These are phyloP conservation scores for Cephalopholis sonnerati DNA, from an alignment of 2,113 vertebrate species.

Conservation along the genomic window DNA sequence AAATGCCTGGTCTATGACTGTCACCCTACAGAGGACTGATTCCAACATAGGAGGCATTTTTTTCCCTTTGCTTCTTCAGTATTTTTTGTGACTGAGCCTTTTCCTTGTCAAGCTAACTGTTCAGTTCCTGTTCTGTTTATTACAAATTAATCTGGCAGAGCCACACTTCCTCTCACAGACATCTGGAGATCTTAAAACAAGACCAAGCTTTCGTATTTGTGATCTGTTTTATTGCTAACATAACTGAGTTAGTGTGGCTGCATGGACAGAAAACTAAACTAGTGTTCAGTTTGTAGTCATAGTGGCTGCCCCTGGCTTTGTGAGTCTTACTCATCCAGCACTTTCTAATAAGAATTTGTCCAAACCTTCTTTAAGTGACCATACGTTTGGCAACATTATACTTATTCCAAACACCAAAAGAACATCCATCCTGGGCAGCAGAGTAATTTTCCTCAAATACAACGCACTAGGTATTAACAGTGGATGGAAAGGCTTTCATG, in stretches of 20 bases:
- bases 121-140: not conserved
- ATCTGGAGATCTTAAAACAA: not conserved
- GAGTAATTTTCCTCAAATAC: slow-evolving; percentile 16
- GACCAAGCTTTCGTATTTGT: not conserved
- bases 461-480: not conserved
- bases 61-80: not conserved
- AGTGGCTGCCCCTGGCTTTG: not conserved
- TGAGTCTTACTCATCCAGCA: not conserved
- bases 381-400: not conserved
- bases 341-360: not conserved
- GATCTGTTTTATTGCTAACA: not conserved
- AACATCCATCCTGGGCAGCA: not conserved
- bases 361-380: not conserved
- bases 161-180: not conserved
- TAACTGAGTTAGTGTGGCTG: not conserved
- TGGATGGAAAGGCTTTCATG: slow-evolving; percentile 26
- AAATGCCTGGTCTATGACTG: too few relatives aligned
- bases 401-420: not conserved
- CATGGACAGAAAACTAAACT: not conserved
- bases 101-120: not conserved
- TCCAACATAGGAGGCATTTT: too few relatives aligned
- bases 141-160: not conserved
- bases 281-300: fast-evolving
- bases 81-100: not conserved
- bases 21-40: not conserved